Evolutionary conservation across 1,140 invertebrate species (phyloP), one percentile per base, ranked within the genome.

Genomic region (Drosophila santomea): DNA sequence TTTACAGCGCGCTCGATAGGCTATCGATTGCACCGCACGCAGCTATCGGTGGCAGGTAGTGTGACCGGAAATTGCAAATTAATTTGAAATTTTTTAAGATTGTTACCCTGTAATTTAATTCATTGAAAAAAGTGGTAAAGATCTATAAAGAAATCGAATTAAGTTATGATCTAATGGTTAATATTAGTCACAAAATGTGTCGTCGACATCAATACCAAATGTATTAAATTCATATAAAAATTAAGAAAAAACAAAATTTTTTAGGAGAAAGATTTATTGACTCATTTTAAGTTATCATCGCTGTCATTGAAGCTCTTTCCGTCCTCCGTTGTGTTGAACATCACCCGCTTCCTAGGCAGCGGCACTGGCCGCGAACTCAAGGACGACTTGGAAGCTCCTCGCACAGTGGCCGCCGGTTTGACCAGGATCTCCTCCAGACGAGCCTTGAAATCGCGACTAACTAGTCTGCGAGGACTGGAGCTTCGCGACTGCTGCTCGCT

Each of bases 271-370:
- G 28, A 41, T 35, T 45, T 12, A 17, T 44, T 52, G 32, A 32
- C 32, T 56, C 67, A 62, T 59, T 45, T 67, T 10, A 57, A 43
- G 20, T 67, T 52, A 41, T 71, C 45, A 17, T 69, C 48, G 5
- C 56, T 59, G 1, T 73, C 60, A 32, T 77, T 63, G 0, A 63
- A 62, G 10, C 32, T 64, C 35, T 64, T 76, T 0, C 79, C 67
- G 47, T 48, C 74, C 25, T 15, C 39, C 1, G 64, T 4, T 0
- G 83, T 89, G 25, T 80, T 86, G 14, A 92, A 92, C 91, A 92
- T 91, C 7, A 92, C 91, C n/a, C 88, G 81, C 39, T 92, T 92
- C 3, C 91, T 75, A 3, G 91, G 91, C 54, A 91, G 7, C 2
- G 91, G 91, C 6, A 92, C 74, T 4, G 91, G 91, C 25, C 50